Conservation (phyloP, 2,113 vertebrate genomes). For the Vidua chalybeata region DNA sequence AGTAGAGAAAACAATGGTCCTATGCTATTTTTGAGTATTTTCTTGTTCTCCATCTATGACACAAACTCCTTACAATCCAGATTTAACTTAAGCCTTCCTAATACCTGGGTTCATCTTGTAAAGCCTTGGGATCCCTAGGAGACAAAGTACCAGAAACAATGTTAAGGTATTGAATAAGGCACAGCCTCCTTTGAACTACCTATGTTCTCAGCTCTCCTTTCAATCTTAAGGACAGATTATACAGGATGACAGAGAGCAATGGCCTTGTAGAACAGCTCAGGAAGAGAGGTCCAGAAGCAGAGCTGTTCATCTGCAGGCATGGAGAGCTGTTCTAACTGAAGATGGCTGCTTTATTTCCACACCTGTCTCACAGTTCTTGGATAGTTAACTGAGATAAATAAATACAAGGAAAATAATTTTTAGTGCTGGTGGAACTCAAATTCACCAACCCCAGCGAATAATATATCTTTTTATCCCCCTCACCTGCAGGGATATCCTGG, state of each 20-base stretch:
- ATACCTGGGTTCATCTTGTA: not conserved
- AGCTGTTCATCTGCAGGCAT: not conserved
- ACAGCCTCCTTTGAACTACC: not conserved
- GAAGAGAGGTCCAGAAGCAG: not conserved
- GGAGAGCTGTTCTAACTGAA: not conserved
- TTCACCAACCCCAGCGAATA: not conserved
- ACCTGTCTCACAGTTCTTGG: not conserved
- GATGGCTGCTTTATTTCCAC: not conserved
- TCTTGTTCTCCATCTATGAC: not conserved
- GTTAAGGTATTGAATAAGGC: not conserved
- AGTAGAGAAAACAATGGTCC: not conserved
- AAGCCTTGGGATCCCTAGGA: not conserved
- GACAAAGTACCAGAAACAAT: not conserved
- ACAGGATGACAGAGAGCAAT: not conserved
- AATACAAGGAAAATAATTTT: not conserved
- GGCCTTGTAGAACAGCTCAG: not conserved
- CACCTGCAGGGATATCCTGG: not conserved
- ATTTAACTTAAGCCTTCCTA: not conserved
- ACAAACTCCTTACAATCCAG: not conserved
- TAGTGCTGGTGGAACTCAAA: not conserved
- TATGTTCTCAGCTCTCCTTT: not conserved
- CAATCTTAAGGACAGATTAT: not conserved
- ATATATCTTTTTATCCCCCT: accelerated
- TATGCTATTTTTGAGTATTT: not conserved
- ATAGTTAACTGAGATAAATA: not conserved